Conservation (phyloP, 2,888 invertebrate species). For the Polymixis flavicincta region DNA sequence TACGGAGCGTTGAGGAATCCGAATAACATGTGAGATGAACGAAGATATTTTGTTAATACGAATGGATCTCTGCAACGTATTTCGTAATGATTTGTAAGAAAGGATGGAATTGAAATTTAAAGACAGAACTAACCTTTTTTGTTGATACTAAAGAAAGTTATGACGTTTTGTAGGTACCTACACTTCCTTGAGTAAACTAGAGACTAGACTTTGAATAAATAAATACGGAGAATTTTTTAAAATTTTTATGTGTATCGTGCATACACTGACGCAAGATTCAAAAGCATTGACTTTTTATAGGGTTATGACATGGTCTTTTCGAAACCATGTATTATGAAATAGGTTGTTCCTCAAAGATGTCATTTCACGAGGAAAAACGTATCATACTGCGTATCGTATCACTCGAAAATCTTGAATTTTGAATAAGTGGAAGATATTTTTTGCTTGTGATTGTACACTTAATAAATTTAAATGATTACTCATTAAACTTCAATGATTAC, state of each 20-base stretch:
- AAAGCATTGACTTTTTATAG: too few species aligned
- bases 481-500: too few species aligned
- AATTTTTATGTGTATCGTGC: background rate
- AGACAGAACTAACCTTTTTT: background rate
- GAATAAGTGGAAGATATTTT: background rate
- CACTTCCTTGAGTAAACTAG: background rate
- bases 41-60: conserved; percentile 19
- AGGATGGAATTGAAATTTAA: background rate
- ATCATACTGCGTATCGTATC: too few species aligned
- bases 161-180: background rate
- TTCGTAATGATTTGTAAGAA: background rate
- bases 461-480: too few species aligned
- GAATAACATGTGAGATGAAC: conserved; percentile 16
- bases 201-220: background rate
- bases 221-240: background rate
- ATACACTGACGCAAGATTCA: background rate
- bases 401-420: background rate
- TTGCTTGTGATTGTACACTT: too few species aligned
- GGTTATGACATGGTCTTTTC: too few species aligned
- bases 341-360: background rate
- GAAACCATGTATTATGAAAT: too few species aligned
- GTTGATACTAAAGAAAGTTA: background rate
- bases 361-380: background rate
- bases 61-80: background rate
- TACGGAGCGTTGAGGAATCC: conserved; percentile 3